Evolutionary conservation across 2,888 invertebrate species (phyloP).

Genomic region (Leuctra nigra): DNA sequence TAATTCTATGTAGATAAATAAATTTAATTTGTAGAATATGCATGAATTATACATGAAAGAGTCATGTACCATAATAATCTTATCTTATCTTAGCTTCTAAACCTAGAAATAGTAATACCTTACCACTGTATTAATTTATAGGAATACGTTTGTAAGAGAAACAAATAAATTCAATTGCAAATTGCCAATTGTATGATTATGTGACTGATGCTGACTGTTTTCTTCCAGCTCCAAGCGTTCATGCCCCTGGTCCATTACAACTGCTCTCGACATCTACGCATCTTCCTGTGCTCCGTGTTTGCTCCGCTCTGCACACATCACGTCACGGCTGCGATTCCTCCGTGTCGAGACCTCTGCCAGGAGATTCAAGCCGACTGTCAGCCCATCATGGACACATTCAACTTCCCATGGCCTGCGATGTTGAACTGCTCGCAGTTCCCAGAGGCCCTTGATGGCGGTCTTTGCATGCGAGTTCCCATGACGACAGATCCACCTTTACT

Average conservation of each 20-base stretch:
- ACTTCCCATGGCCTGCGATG: conserved; percentile 61
- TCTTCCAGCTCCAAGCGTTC: conserved; percentile 62
- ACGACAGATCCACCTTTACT: neutral
- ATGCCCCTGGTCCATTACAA: conserved; percentile 67
- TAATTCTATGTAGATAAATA: no score
- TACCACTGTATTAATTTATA: no score
- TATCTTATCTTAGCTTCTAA: no score
- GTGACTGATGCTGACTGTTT: neutral
- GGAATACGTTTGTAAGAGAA: no score
- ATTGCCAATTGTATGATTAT: no score
- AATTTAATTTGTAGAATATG: no score
- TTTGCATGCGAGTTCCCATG: conserved; percentile 65
- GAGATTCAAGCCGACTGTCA: conserved; percentile 65
- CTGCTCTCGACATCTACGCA: conserved; percentile 73
- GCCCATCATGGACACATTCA: conserved; percentile 56
- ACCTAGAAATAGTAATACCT: no score
- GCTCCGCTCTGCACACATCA: conserved; percentile 87
- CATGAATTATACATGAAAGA: no score
- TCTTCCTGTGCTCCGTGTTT: conserved; percentile 85
- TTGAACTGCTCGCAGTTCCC: conserved; percentile 76
- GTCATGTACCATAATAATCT: no score
- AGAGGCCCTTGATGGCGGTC: conserved; percentile 56
- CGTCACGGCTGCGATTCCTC: conserved; percentile 75
- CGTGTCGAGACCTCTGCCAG: conserved; percentile 80
- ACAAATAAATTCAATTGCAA: no score